phyloP scores from a whole-genome alignment of 2,888 invertebrate species.

The Pyralis farinalis region DNA sequence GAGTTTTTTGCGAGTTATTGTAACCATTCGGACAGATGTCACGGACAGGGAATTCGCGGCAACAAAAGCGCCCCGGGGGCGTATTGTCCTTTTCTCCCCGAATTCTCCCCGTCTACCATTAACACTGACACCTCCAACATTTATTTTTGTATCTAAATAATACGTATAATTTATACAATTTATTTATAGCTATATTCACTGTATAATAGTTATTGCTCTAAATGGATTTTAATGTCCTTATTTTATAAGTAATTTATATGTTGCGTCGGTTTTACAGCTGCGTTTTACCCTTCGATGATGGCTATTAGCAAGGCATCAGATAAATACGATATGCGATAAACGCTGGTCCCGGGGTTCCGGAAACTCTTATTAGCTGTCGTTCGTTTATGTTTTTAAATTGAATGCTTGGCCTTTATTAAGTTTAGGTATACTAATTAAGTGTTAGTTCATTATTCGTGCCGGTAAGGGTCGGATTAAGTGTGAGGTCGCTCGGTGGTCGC shows the following conservation, averaged over 20 bases:
- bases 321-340: constrained; percentile 50
- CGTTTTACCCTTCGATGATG: constrained; percentile 62
- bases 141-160: constrained; percentile 70
- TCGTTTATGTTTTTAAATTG: constrained; percentile 28
- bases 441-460: constrained; percentile 8
- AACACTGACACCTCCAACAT: constrained; percentile 73
- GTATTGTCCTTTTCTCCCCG: constrained; percentile 63
- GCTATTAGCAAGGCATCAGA: constrained; percentile 72
- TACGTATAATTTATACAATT: constrained; percentile 68
- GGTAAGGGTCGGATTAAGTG: constrained; percentile 33
- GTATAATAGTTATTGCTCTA: constrained; percentile 72
- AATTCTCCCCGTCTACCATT: constrained; percentile 64
- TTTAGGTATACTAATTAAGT: constrained; percentile 7
- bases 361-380: constrained; percentile 47
- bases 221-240: constrained; percentile 78
- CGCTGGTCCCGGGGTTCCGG: constrained; percentile 50
- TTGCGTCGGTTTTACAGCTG: constrained; percentile 59
- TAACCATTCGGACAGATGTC: constrained; percentile 78
- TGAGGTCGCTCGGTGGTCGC: constrained; percentile 28
- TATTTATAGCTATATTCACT: constrained; percentile 63
- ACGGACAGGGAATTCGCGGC: constrained; percentile 65
- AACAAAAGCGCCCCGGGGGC: constrained; percentile 75
- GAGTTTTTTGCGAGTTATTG: constrained; percentile 78
- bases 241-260: constrained; percentile 72
- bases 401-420: background rate